Evolutionary conservation across 2,797 vertebrate genomes (phyloP), one percentile per base, ranked within the genome.

Genomic region (Coregonus ussuriensis): DNA sequence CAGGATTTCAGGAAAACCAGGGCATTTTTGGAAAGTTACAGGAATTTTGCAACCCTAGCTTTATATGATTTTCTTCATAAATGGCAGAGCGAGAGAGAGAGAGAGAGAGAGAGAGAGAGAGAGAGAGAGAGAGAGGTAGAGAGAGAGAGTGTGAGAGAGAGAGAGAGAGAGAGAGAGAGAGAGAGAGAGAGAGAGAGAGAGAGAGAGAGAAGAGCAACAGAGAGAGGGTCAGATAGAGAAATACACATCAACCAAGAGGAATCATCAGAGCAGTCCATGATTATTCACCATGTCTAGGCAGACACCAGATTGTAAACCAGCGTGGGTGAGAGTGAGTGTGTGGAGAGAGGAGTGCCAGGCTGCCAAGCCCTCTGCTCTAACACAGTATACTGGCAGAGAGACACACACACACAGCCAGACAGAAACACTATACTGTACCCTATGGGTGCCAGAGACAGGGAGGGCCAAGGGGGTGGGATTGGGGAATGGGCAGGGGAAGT

Each of bases 31-130:
- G 25, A 25, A 25, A 25, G 25, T 25, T 25, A 25, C 25, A 25
- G 25, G 25, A 25, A 25, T 25, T 25, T 25, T 25, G 25, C 25
- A 25, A 25, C 25, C 25, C 25, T 25, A 25, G 25, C 25, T 25
- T 25, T 25, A 25, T 25, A 25, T 25, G 25, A 25, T 25, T 25
- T 25, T 25, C 25, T 25, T 25, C 25, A 25, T 25, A 25, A 25
- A 25, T 25, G 25, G 25, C 25, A 25, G 14, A 47, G 14, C 62
- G 29, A 75, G 83, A 67, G 74, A 7, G 66, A 53, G 72, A 67
- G 51, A 54, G 31, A 33, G 31, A 33, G 31, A 33, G 31, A 33
- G 31, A 33, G 31, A 33, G 31, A 33, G 31, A 33, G 31, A 33
- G 31, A 33, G 31, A 33, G 31, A 33, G 31, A 33, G 31, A 33